These are phyloP conservation scores for Protonibea diacanthus DNA, from an alignment of 2,797 vertebrate genomes.

Conservation along the genomic window DNA sequence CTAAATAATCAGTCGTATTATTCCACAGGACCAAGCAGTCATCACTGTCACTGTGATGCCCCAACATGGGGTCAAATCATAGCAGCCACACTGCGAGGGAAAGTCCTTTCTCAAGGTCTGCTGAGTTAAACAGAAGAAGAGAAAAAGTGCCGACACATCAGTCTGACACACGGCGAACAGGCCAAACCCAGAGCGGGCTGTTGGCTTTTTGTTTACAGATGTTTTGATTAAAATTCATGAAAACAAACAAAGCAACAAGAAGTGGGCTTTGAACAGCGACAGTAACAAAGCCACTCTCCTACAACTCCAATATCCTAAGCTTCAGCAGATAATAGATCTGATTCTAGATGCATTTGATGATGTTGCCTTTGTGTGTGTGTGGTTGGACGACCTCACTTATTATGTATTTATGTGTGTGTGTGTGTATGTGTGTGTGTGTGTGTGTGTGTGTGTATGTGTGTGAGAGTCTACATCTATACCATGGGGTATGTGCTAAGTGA, in stretches of 20 bases:
- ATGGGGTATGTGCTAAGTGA: neutral
- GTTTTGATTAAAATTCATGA: slow-evolving; percentile 70
- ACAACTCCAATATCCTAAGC: slow-evolving; percentile 29
- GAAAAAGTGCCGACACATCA: slow-evolving; percentile 51
- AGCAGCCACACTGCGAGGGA: neutral
- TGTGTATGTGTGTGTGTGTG: slow-evolving; percentile 15
- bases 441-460: slow-evolving; percentile 19
- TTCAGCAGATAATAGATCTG: slow-evolving; percentile 52
- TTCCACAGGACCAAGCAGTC: neutral
- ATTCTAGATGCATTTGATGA: slow-evolving; percentile 46
- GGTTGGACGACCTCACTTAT: slow-evolving; percentile 4
- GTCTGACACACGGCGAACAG: neutral
- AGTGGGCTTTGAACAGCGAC: slow-evolving; percentile 50
- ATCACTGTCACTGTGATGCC: neutral
- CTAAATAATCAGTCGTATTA: neutral
- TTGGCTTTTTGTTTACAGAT: slow-evolving; percentile 51
- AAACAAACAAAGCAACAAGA: slow-evolving; percentile 57
- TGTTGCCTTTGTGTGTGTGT: slow-evolving; percentile 23
- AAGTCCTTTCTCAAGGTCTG: slow-evolving; percentile 44
- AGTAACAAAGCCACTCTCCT: slow-evolving; percentile 31
- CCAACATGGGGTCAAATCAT: neutral
- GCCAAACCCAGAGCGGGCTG: slow-evolving; percentile 9
- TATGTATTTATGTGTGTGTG: slow-evolving; percentile 22
- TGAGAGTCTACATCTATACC: slow-evolving; percentile 21
- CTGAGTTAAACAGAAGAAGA: slow-evolving; percentile 27